Evolutionary conservation across 1,140 invertebrate species (phyloP), one percentile per base, ranked within the genome.

Genomic region (Aradophagus sp.): DNA sequence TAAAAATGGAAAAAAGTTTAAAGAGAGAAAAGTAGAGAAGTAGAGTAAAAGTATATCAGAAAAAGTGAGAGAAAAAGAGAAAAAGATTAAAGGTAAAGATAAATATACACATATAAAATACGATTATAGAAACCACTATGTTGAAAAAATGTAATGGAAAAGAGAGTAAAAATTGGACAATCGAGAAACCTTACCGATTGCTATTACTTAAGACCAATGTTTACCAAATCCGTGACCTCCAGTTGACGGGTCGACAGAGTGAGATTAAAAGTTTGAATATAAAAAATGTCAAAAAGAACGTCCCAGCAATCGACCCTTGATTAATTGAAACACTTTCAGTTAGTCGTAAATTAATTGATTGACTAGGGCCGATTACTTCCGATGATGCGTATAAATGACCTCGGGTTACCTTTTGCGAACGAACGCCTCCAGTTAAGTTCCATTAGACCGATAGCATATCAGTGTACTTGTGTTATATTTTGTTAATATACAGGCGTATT

Each of bases 141-240:
- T 72, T 48, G 48, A 42, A 66, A 36, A 66, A 67, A 76, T 75
- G 63, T 65, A 52, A 69, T 65, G 68, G 66, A 56, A 67, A 77
- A 75, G 73, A 75, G 20, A 70, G 36, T 72, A 56, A 41, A 45
- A 80, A 78, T 73, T 71, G 73, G 44, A 7, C n/a, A 7, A 13
- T 48, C 42, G 50, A 77, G n/a, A 79, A 81, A 78, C 71, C 74
- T 81, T 82, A 80, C 75, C 75, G 23, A 15, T 15, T 44, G n/a
- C 42, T 72, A 76, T 65, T 62, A 73, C 10, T 45, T 47, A 62
- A 7, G 10, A 14, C n/a, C 26, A 27, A 53, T 4, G 16, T 29
- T 53, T 38, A 38, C 44, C 47, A 44, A 48, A 59, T 67, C 71
- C 74, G n/a, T 20, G 3, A 5, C n/a, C 34, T 17, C 29, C 23